Conservation (phyloP, 2,113 vertebrate genomes). For the Phodopus roborovskii region DNA sequence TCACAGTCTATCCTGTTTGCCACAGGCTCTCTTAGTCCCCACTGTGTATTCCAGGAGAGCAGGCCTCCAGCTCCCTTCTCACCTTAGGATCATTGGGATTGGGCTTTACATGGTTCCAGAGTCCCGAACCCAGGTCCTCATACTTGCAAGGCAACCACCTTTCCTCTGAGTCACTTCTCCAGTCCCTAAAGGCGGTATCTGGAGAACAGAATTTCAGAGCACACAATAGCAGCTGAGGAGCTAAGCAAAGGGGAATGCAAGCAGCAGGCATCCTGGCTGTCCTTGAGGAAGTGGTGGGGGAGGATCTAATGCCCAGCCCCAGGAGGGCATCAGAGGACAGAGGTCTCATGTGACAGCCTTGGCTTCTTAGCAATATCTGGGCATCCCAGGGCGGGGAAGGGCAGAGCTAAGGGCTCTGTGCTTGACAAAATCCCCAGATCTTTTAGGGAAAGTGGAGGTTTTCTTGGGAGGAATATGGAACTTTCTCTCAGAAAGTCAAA, state of each 20-base stretch:
- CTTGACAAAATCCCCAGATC: background rate
- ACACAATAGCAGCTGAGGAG: background rate
- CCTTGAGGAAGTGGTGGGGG: background rate
- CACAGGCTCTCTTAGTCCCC: too few relatives aligned
- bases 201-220: background rate
- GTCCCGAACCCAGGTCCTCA: background rate
- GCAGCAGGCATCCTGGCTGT: background rate
- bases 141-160: background rate
- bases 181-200: background rate
- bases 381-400: background rate
- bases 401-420: background rate
- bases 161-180: background rate
- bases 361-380: background rate
- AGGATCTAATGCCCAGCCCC: background rate
- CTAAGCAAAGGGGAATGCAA: background rate
- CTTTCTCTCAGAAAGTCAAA: background rate
- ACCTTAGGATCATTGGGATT: too few relatives aligned
- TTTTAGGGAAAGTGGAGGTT: background rate
- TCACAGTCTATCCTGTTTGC: background rate
- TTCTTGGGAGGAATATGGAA: background rate
- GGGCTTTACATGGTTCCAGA: background rate
- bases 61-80: background rate
- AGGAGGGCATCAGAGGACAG: background rate
- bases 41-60: background rate
- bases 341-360: background rate